Base-by-base conservation (phyloP, 1,140 invertebrate genomes). In the Pogonomyrmex californicus region DNA sequence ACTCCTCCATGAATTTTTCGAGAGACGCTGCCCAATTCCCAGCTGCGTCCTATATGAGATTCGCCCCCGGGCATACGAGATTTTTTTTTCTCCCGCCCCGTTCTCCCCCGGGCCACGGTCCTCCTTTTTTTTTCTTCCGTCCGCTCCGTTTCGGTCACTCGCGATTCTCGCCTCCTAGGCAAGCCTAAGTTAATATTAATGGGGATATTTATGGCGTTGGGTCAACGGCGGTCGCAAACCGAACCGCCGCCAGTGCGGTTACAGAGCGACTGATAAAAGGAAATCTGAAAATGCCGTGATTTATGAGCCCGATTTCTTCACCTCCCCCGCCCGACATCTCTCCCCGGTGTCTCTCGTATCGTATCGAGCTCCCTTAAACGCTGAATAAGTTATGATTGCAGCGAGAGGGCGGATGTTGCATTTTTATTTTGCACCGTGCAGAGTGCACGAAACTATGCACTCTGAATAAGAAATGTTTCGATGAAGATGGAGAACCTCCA, bases 161-260 rank as follows among this genome's bases (percentile, higher is more conserved):
- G 92, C 90, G 92, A 93, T 92, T 93, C 91, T 92, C 88, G 91
- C 88, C 90, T 91, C 79, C 90, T 88, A 87, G 87, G 76, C 86
- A 30, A 86, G 92, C 92, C 94, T 95, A 95, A 95, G 93, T 95
- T 95, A 95, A 95, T 95, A 95, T 95, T 95, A 95, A 95, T 95
- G 93, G 94, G 94, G 91, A 95, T 95, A 95, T 95, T 95, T 95
- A 95, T 95, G 94, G 93, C 92, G 92, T 71, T 87, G 91, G 94
- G 93, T 94, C 93, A 95, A 91, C 89, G 88, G 78, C 93, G 92
- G 92, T 93, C 93, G 92, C 92, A 87, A 78, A 30, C 66, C 65
- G 65, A 68, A 10, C 65, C 12, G 49, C 17, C 62, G 75, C 56
- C 66, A 58, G 56, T 38, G 75, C 78, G 85, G 85, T 87, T 90